Evolutionary conservation across 1,140 invertebrate genomes (phyloP).

Genomic region (Drosophila arizonae): DNA sequence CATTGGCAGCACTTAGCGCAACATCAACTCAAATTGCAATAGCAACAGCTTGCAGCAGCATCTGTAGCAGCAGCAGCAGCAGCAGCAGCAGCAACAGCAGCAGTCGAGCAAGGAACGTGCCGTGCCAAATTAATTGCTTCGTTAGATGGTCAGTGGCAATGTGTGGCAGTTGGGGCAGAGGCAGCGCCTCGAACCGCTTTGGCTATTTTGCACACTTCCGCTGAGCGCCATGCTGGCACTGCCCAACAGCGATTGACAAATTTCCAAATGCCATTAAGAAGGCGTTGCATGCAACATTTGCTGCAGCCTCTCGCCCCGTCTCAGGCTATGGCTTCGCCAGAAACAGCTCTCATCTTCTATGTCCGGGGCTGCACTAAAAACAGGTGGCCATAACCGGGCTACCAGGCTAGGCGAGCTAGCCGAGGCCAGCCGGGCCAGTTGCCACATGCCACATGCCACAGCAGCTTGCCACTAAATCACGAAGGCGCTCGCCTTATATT

Average conservation of each 20-base stretch:
- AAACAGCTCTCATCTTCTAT: background rate
- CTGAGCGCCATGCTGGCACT: slow-evolving; percentile 31
- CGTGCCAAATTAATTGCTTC: slow-evolving; percentile 76
- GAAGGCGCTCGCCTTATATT: slow-evolving; percentile 62
- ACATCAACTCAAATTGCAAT: slow-evolving; percentile 73
- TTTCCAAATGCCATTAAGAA: slow-evolving; percentile 79
- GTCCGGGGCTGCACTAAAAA: slow-evolving; percentile 46
- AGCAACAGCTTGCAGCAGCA: slow-evolving; percentile 17
- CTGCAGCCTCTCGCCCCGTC: background rate
- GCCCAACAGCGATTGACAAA: slow-evolving; percentile 76
- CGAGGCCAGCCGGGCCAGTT: background rate
- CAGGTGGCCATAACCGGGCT: slow-evolving; percentile 59
- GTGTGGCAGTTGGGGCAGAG: slow-evolving; percentile 18
- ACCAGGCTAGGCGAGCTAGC: slow-evolving; percentile 20
- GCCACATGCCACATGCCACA: slow-evolving; percentile 25
- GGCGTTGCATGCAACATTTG: slow-evolving; percentile 70
- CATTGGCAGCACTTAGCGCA: slow-evolving; percentile 74
- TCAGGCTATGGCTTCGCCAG: background rate
- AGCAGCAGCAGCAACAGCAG: slow-evolving; percentile 13
- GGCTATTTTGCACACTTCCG: slow-evolving; percentile 67
- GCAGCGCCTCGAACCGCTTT: slow-evolving; percentile 52
- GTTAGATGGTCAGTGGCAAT: slow-evolving; percentile 60
- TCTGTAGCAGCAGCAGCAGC: slow-evolving; percentile 28
- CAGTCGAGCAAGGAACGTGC: slow-evolving; percentile 65
- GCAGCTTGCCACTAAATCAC: slow-evolving; percentile 61